These are phyloP conservation scores for Oreochromis tanganicae DNA, from an alignment of 2,113 vertebrate genomes.

Conservation along the genomic window DNA sequence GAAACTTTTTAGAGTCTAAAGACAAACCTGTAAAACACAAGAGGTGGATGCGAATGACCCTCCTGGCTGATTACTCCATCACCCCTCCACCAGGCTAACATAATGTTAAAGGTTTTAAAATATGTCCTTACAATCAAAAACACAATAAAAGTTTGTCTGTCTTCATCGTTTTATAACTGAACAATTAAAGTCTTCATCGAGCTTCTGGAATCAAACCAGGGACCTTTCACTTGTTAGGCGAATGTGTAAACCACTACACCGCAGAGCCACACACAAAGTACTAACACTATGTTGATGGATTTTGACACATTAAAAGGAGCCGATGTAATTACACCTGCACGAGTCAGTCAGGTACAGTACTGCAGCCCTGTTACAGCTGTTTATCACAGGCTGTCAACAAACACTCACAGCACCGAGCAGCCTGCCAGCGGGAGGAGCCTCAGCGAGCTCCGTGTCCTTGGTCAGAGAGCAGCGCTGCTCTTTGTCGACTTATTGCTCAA, in stretches of 20 bases:
- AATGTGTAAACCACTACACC: not conserved
- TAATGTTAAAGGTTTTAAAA: not conserved
- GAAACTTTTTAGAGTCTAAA: not conserved
- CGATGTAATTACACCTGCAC: not conserved
- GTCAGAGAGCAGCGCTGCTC: not conserved
- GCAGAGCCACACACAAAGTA: not conserved
- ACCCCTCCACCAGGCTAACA: not conserved
- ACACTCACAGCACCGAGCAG: not conserved
- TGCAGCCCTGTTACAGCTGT: not conserved
- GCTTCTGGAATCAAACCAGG: not conserved
- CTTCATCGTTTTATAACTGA: not conserved
- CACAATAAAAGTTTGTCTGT: accelerated
- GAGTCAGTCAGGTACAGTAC: not conserved
- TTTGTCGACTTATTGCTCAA: not conserved
- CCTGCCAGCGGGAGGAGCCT: not conserved
- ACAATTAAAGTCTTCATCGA: not conserved
- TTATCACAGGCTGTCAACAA: not conserved
- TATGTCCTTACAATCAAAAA: not conserved
- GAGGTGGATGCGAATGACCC: accelerated
- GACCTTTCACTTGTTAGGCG: not conserved
- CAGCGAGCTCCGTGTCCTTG: not conserved
- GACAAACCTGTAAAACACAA: not conserved
- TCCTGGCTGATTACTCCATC: not conserved
- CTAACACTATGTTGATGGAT: not conserved
- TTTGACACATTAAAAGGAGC: not conserved